Conservation (phyloP, 2,888 invertebrate genomes). For the Palloptera scutellata region DNA sequence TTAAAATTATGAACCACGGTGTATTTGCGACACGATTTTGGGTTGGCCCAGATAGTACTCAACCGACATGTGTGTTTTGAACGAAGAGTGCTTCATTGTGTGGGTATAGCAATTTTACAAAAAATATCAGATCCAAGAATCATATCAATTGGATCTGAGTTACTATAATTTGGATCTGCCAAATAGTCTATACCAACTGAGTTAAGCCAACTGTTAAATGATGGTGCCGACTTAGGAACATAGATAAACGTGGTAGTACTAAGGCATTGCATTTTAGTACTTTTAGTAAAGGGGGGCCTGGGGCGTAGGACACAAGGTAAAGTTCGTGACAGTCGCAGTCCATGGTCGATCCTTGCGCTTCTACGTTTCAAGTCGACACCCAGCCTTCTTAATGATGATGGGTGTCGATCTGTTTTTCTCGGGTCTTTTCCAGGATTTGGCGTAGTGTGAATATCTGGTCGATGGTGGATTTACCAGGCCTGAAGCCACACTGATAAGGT, state of each 20-base stretch:
- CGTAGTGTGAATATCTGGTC: too few species aligned
- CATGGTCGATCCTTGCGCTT: too few species aligned
- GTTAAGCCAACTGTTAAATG: background rate
- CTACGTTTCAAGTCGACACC: too few species aligned
- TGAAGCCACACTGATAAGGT: too few species aligned
- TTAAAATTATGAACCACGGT: constrained; percentile 21
- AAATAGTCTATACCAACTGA: background rate
- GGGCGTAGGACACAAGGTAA: too few species aligned
- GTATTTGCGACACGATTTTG: background rate
- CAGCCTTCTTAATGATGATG: too few species aligned
- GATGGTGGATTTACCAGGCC: too few species aligned
- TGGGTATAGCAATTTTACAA: constrained; percentile 16
- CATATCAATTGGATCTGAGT: constrained; percentile 25
- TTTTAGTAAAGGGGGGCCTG: too few species aligned
- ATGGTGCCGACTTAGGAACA: background rate
- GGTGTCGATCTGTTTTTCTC: too few species aligned
- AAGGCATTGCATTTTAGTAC: background rate
- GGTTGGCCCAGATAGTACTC: constrained; percentile 27
- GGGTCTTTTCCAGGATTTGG: too few species aligned
- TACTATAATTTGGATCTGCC: constrained; percentile 23
- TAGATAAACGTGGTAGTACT: background rate
- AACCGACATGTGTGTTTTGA: constrained; percentile 29
- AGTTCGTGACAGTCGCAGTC: too few species aligned
- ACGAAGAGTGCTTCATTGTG: constrained; percentile 23
- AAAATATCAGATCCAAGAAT: constrained; percentile 26